Evolutionary conservation across 2,797 vertebrate species (phyloP).

Genomic region (Somateria mollissima): DNA sequence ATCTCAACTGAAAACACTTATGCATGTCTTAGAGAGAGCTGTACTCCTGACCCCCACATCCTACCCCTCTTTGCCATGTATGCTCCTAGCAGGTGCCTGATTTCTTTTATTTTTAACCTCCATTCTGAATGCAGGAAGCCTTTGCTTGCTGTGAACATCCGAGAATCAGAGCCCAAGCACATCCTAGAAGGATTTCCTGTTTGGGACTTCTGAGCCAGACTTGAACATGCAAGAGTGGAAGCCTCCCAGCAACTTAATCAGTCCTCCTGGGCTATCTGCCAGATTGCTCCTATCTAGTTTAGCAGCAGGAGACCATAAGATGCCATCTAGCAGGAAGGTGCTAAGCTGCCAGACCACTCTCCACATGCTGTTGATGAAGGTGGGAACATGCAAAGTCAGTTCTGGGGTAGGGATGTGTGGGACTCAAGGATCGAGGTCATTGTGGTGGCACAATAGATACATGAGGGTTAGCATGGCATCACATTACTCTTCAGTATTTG

Average conservation of each 20-base stretch:
- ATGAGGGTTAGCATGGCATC: fast-evolving
- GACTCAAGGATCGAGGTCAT: fast-evolving
- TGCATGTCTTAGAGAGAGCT: neutral
- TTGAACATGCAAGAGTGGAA: neutral
- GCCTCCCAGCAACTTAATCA: neutral
- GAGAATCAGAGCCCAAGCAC: neutral
- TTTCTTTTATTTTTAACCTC: conserved; percentile 46
- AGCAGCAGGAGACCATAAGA: neutral
- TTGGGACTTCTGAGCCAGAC: neutral
- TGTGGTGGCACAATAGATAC: neutral
- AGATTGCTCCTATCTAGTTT: neutral
- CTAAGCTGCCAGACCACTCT: neutral
- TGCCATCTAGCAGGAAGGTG: neutral
- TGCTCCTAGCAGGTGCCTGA: conserved; percentile 52
- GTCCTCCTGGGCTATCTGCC: neutral
- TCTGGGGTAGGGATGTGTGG: neutral
- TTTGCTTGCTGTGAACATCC: conserved; percentile 35
- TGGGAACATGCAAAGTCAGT: neutral
- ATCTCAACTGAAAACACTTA: neutral
- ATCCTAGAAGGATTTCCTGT: conserved; percentile 65
- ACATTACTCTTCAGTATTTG: fast-evolving
- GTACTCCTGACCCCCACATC: neutral
- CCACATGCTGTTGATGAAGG: neutral
- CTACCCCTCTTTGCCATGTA: fast-evolving
- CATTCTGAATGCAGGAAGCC: conserved; percentile 29